Evolutionary conservation across 2,888 invertebrate species (phyloP), one percentile per base, ranked within the genome.

Genomic region (Neoascia interrupta): DNA sequence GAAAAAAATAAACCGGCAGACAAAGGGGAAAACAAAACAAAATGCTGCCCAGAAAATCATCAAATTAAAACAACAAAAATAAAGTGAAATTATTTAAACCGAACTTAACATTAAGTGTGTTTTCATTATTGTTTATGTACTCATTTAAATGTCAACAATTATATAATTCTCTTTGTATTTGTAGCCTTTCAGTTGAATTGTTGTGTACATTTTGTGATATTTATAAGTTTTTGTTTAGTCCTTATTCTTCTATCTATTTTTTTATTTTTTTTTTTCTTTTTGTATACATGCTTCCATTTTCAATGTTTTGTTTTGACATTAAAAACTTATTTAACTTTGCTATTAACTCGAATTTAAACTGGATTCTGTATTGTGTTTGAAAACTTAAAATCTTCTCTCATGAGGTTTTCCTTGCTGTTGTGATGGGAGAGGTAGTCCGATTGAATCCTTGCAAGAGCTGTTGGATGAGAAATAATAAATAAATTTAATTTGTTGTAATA

Each of bases 371-470:
- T 73, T 54, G 69, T 75, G 47, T 72, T 84, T 82, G 84, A 83
- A 81, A 83, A 85, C 75, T 85, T 87, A 61, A 84, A 81, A 81
- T 84, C 84, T 81, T 87, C 86, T 54, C 83, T 85, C 56, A 84
- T 84, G 69, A 86, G 79, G 80, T 86, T 86, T 64, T 88, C 87
- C 66, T 84, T 80, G 75, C 85, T 87, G 54, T 84, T 84, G 81
- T 86, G 70, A 21, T 83, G 80, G 11, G 82, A 81, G 34, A 86
- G 82, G 72, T 84, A 86, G 11, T 87, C 86, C 60, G 84, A 83
- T 82, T 87, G 88, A 63, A 87, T 87, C 54, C 84, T 84, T 64
- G 84, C 84, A 82, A 87, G 86, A 47, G 85, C 87, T 87, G 85
- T 41, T 41, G 1, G 15, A 15, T 18, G n/a, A n/a, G n/a, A n/a